Evolutionary conservation across 2,888 invertebrate genomes (phyloP).

Genomic region (Synergus japonicus): DNA sequence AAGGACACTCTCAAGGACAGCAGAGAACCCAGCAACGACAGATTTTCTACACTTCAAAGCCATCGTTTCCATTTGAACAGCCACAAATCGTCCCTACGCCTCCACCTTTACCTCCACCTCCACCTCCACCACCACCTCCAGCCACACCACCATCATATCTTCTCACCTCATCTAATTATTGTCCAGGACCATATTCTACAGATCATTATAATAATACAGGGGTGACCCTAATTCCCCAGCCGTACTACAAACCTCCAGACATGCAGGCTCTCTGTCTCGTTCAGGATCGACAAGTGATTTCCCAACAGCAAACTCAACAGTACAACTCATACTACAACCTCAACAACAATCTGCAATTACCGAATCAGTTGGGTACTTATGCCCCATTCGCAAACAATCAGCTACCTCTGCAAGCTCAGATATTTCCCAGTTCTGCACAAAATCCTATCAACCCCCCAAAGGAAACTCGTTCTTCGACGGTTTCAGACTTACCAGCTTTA

Average conservation of each 20-base stretch:
- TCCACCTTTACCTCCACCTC: conserved; percentile 52
- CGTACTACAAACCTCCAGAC: conserved; percentile 69
- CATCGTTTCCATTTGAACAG: conserved; percentile 67
- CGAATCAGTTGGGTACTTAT: conserved; percentile 59
- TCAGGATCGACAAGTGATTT: conserved; percentile 60
- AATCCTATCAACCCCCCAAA: conserved; percentile 53
- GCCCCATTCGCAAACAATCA: conserved; percentile 59
- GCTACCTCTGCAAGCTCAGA: conserved; percentile 57
- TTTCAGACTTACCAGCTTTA: conserved; percentile 44
- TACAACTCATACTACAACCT: conserved; percentile 65
- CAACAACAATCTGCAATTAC: conserved; percentile 61
- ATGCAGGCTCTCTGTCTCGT: conserved; percentile 65
- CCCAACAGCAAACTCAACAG: conserved; percentile 59
- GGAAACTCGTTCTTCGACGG: conserved; percentile 54
- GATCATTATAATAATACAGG: conserved; percentile 66
- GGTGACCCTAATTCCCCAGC: conserved; percentile 63
- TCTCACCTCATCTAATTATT: conserved; percentile 65
- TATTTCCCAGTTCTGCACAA: conserved; percentile 60
- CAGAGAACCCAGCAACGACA: conserved; percentile 62
- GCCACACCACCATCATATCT: conserved; percentile 62
- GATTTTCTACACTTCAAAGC: conserved; percentile 61
- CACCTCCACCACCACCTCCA: conserved; percentile 53
- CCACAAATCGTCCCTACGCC: conserved; percentile 54
- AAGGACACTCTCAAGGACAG: conserved; percentile 55
- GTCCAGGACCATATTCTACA: conserved; percentile 61